Evolutionary conservation across 2,113 vertebrate genomes (phyloP).

Genomic region (Cygnus buccinator): DNA sequence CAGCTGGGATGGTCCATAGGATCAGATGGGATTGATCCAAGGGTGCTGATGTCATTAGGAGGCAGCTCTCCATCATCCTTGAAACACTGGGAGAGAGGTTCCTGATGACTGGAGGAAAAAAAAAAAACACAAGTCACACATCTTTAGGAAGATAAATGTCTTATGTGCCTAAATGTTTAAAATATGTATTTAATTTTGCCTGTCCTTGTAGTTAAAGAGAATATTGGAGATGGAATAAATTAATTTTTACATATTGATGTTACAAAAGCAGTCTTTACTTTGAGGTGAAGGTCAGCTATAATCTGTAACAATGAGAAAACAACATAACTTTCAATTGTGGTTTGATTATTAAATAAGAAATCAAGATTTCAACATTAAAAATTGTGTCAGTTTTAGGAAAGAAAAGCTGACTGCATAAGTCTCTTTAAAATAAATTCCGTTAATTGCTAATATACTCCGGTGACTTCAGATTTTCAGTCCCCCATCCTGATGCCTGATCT

Average conservation of each 20-base stretch:
- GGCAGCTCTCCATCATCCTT: not conserved
- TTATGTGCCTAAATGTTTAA: not conserved
- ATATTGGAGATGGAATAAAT: not conserved
- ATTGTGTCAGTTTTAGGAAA: not conserved
- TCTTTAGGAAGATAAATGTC: not conserved
- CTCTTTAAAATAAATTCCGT: not conserved
- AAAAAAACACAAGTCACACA: not conserved
- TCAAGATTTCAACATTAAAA: not conserved
- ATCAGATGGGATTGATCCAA: not conserved
- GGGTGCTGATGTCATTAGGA: not conserved
- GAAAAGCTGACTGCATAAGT: not conserved
- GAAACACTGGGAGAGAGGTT: not conserved
- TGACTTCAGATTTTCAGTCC: not conserved
- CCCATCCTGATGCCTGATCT: not conserved
- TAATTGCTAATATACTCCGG: not conserved
- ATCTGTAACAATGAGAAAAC: not conserved
- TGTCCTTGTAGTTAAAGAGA: not conserved
- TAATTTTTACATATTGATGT: not conserved
- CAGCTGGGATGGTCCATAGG: not conserved
- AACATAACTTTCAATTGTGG: not conserved
- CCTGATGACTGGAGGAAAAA: accelerated
- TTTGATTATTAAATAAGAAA: not conserved
- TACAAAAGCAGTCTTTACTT: not conserved
- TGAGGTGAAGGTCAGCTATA: not conserved
- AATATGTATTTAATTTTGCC: not conserved